Conservation (phyloP, 1,140 invertebrate species). For the Oncopodura yosiiana region DNA sequence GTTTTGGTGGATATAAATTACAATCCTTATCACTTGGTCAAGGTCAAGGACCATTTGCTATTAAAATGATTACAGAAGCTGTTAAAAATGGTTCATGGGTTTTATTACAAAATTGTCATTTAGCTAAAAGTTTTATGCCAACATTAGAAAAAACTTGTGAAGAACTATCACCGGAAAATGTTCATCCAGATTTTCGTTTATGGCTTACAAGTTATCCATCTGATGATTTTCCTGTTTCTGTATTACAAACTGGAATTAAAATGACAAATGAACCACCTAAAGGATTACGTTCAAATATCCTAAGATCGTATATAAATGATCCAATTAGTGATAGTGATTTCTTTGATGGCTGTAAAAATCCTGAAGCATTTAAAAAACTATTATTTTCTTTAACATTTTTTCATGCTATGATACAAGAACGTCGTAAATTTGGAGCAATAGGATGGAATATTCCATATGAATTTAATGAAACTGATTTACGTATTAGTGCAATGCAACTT, state of each 20-base stretch:
- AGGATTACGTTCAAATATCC: conserved; percentile 59
- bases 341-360: conserved; percentile 71
- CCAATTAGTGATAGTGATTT: conserved; percentile 78
- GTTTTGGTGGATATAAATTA: conserved; percentile 56
- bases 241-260: conserved; percentile 88
- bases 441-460: conserved; percentile 94
- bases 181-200: conserved; percentile 77
- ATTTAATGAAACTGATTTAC: conserved; percentile 89
- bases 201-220: conserved; percentile 90
- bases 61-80: conserved; percentile 76
- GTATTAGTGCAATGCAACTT: conserved; percentile 76
- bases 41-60: conserved; percentile 83
- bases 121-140: conserved; percentile 89
- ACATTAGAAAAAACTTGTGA: conserved; percentile 75
- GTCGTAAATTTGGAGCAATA: conserved; percentile 80
- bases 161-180: conserved; percentile 59
- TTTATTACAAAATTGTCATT: conserved; percentile 88
- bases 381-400: conserved; percentile 88
- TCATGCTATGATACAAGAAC: conserved; percentile 83
- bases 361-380: conserved; percentile 69
- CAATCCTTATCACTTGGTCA: conserved; percentile 85
- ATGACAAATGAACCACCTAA: conserved; percentile 93
- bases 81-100: conserved; percentile 78
- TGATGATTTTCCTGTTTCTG: conserved; percentile 79
- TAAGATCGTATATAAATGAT: conserved; percentile 68